Evolutionary conservation across 1,140 invertebrate genomes (phyloP), one percentile per base, ranked within the genome.

Genomic region (Anadara kagoshimensis): DNA sequence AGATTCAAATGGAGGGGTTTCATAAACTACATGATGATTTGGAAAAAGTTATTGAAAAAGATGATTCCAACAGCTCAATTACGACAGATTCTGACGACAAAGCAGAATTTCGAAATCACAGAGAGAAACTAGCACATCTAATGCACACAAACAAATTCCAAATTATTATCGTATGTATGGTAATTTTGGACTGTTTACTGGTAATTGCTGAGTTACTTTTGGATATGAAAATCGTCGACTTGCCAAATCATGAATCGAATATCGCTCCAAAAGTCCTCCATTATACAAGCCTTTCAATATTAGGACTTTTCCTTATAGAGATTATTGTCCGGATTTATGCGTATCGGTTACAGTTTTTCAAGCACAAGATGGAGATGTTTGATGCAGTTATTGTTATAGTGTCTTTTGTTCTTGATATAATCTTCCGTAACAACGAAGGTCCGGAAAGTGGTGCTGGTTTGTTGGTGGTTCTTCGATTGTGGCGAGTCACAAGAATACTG

Each of bases 281-380:
- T 65, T 86, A 83, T 73, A 76, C 80, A 57, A 87, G 86, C 65
- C 78, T 90, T 51, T 61, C 67, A 29, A 85, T 90, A 20, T 77
- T 90, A 10, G 74, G 75, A 18, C 29, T 89, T 1, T 90, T 90
- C 70, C 20, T 89, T 11, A 62, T 90, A 44, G 89, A 90, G 69
- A 85, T 89, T 58, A n/a, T 69, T 16, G 45, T 85, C 10, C 85
- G 89, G 49, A 59, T 90, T 0, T 90, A 85, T 79, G 87, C 85
- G 5, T 80, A 88, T 73, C 65, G 88, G n/a, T 45, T 85, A 36
- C 79, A 79, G 14, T 90, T 89, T 70, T 89, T 90, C 69, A 78
- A 79, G 43, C 84, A 87, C 72, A 90, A 89, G 68, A 54, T 88
- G 67, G 89, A 90, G 67, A 45, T 90, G 65, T 89, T 90, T 83